Conservation (phyloP, 2,113 vertebrate species). For the Lagopus muta region DNA sequence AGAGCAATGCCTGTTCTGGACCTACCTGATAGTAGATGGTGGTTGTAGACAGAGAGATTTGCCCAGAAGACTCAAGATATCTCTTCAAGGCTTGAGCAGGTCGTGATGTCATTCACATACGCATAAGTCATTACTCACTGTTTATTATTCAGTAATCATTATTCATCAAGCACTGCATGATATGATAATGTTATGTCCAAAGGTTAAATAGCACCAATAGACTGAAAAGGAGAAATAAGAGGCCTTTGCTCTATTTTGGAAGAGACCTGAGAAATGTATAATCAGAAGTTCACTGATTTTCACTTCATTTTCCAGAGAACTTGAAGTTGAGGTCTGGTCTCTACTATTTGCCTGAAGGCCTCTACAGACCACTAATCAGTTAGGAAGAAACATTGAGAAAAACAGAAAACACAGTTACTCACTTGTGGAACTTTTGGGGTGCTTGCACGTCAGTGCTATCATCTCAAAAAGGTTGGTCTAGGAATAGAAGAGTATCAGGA, state of each 20-base stretch:
- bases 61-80: too few species aligned
- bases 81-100: background rate
- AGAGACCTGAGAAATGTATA: background rate
- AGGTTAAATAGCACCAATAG: background rate
- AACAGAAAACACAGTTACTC: background rate
- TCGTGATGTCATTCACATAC: background rate
- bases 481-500: background rate
- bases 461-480: background rate
- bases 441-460: rapidly evolving
- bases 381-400: background rate
- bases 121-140: background rate
- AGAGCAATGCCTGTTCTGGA: background rate
- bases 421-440: background rate
- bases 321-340: background rate
- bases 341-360: background rate
- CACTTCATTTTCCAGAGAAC: background rate
- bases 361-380: background rate
- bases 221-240: background rate
- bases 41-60: background rate
- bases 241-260: background rate
- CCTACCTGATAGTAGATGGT: background rate
- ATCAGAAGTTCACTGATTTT: background rate
- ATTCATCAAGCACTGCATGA: background rate
- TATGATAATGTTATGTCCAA: background rate
- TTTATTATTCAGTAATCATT: background rate